phyloP scores from a whole-genome alignment of 92 coral and sea anemone genomes.

The Epizoanthus illoricatus region DNA sequence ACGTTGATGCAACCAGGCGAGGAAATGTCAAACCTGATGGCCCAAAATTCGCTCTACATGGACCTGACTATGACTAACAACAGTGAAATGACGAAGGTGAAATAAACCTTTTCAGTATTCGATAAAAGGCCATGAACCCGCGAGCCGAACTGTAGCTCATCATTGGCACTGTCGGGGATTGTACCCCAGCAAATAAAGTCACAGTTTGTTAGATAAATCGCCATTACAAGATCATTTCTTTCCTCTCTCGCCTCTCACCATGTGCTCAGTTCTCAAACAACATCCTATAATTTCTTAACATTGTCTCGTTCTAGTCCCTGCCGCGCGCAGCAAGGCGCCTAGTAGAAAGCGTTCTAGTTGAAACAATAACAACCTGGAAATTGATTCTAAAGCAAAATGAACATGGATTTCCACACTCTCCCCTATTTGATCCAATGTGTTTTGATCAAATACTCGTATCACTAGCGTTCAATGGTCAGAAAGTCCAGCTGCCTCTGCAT shows the following conservation, averaged over 20 bases:
- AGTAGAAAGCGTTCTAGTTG: conserved; percentile 8
- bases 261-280: not conserved
- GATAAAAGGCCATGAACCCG: no score
- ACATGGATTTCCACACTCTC: conserved; percentile 10
- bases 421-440: conserved; percentile 50
- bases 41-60: no score
- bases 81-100: no score
- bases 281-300: conserved; percentile 6
- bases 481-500: conserved; percentile 26
- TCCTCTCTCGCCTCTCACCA: not conserved
- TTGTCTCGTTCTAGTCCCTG: conserved; percentile 12
- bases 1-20: no score
- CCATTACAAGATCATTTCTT: not conserved
- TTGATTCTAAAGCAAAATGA: not conserved
- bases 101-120: no score
- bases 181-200: conserved; percentile 14
- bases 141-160: no score
- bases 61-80: no score
- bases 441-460: conserved; percentile 42
- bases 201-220: not conserved
- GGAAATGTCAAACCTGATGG: no score
- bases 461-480: conserved; percentile 19
- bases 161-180: not conserved
- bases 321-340: conserved; percentile 17
- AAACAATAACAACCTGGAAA: conserved; percentile 10